Base-by-base conservation (phyloP, 2,797 vertebrate genomes). In the Hapalemur alaotrensis region DNA sequence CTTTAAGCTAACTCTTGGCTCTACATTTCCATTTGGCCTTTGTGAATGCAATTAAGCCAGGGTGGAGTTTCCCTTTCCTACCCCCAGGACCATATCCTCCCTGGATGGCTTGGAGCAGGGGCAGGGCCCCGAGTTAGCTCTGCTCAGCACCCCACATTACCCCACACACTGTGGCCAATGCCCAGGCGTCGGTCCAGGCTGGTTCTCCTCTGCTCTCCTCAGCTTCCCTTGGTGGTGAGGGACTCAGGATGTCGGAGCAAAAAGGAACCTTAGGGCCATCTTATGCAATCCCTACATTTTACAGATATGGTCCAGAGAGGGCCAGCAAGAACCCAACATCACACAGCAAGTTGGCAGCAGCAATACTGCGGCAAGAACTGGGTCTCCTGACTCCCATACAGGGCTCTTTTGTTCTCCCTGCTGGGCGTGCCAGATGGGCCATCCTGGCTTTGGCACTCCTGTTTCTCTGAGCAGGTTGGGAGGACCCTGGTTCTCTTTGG, bases 1-100 rank as follows among this genome's bases (percentile, higher is more conserved):
- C 97, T 98, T 87, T 98, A 95, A 98, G 97, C 95, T 97, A 97
- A 96, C 97, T 95, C 97, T 97, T 83, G 63, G 97, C 97, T 98
- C 95, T 89, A 95, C 96, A 96, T 98, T 97, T 96, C 81, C 98
- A 95, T 43, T 95, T 95, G 98, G 94, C 89, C 98, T 97, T 97
- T 57, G 54, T 57, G 54, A 8, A 83, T 94, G 61, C 32, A 97
- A 95, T 97, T 97, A 97, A 98, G 93, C 93, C 93, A 88, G 82
- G 87, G 91, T 95, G 97, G 88, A 89, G 92, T 96, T 96, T 94
- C 63, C 70, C 96, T 98, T 98, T 87, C 94, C 95, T 96, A 57
- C 50, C 43, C 84, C 96, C 89, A 89, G 17, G 70, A 78, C 93
- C 0, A 1, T 95, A 54, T 65, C 73, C 32, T 87, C 65, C 35